phyloP scores from a whole-genome alignment of 2,113 vertebrate genomes.

The Alectura lathami region DNA sequence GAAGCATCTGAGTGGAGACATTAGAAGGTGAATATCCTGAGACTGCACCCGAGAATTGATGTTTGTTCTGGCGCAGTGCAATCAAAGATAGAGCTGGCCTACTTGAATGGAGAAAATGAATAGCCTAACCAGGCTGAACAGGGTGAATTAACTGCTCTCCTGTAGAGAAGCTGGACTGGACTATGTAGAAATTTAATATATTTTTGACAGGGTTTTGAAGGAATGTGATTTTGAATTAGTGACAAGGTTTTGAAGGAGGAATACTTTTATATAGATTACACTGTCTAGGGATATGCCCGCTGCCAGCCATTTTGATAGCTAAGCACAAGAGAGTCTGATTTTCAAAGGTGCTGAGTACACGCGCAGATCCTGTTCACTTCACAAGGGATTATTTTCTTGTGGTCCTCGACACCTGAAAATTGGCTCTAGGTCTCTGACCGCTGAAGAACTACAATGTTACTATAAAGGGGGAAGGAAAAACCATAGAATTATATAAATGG shows the following conservation, averaged over 20 bases:
- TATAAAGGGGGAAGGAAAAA: not conserved
- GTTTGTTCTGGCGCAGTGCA: slow-evolving; percentile 9
- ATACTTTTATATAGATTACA: slow-evolving; percentile 28
- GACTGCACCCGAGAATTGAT: not conserved
- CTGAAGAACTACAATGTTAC: not conserved
- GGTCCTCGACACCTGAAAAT: not conserved
- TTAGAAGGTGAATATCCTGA: slow-evolving; percentile 26
- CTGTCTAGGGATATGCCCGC: not conserved
- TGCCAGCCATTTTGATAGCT: slow-evolving; percentile 56
- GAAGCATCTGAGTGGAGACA: not conserved
- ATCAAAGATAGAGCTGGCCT: slow-evolving; percentile 25
- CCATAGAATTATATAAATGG: not conserved
- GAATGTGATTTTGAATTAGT: slow-evolving; percentile 38
- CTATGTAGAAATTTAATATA: slow-evolving; percentile 34
- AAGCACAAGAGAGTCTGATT: not conserved
- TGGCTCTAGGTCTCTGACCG: not conserved
- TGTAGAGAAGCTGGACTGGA: not conserved
- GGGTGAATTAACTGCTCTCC: slow-evolving; percentile 19
- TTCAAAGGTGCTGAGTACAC: slow-evolving; percentile 41
- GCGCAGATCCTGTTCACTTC: slow-evolving; percentile 12
- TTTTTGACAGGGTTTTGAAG: slow-evolving; percentile 35
- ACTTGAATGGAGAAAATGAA: not conserved
- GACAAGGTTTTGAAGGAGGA: slow-evolving; percentile 47
- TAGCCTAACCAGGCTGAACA: slow-evolving; percentile 1
- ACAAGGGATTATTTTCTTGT: not conserved